These are phyloP conservation scores for Microchirus variegatus DNA, from an alignment of 2,797 vertebrate species.

Conservation along the genomic window DNA sequence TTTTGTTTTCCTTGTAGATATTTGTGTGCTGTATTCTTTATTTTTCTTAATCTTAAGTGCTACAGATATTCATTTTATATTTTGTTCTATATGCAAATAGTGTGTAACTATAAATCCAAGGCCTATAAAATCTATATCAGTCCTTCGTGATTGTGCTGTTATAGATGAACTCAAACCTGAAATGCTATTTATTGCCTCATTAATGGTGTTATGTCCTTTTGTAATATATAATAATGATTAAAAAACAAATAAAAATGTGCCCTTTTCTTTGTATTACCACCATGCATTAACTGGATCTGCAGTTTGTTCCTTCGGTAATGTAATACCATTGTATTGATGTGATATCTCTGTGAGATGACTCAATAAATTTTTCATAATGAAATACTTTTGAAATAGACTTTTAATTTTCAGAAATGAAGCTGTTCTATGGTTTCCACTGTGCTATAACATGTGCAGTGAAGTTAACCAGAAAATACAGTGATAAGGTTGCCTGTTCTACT, in stretches of 20 bases:
- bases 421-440: too few relatives aligned
- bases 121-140: too few relatives aligned
- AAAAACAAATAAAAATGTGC: slow-evolving; percentile 22
- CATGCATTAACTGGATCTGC: slow-evolving; percentile 34
- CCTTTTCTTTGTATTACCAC: slow-evolving; percentile 31
- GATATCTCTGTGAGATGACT: slow-evolving; percentile 81
- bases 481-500: too few relatives aligned
- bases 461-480: too few relatives aligned
- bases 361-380: slow-evolving; percentile 83
- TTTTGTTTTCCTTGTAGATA: too few relatives aligned
- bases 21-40: not conserved
- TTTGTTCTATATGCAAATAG: not conserved
- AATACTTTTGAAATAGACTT: slow-evolving; percentile 41
- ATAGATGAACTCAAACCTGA: not conserved
- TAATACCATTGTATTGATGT: slow-evolving; percentile 80
- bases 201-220: slow-evolving; percentile 14
- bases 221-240: slow-evolving; percentile 40
- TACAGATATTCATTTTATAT: not conserved
- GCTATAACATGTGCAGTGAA: too few relatives aligned
- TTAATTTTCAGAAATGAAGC: too few relatives aligned
- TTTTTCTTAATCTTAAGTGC: slow-evolving; percentile 8
- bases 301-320: slow-evolving; percentile 57
- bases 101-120: slow-evolving; percentile 1
- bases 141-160: too few relatives aligned
- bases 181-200: not conserved